Percentiles rank a stretch among this genome's conserved stretches.
phyloP scores from a whole-genome alignment of 2,888 invertebrate species.

The Ellobium chinense region DNA sequence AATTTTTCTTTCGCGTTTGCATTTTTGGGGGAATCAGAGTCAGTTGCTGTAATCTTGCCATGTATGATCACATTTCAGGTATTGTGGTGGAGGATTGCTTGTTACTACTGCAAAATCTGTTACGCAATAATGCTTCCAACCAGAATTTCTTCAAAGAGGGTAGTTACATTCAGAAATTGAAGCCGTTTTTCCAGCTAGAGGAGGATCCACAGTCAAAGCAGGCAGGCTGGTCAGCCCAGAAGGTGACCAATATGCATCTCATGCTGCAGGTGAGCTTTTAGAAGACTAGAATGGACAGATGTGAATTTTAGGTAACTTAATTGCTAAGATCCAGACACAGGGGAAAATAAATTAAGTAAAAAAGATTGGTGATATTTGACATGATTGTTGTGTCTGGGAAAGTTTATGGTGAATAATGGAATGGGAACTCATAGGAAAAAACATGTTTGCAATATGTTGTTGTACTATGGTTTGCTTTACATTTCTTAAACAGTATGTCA shows the following conservation, averaged over 20 bases:
- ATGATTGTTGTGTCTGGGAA: background rate
- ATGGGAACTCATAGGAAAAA: background rate
- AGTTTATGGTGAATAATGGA: background rate
- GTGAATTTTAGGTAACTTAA: too few relatives aligned
- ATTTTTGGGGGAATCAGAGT: too few relatives aligned
- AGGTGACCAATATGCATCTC: constrained; percentile 95
- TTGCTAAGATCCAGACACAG: too few relatives aligned
- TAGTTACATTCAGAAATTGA: constrained; percentile 93
- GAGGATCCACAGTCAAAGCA: constrained; percentile 60
- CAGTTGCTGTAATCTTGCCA: too few relatives aligned
- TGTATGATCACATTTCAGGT: constrained; percentile 69
- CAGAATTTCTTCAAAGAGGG: constrained; percentile 99
- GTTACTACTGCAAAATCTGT: constrained; percentile 92
- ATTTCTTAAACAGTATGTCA: too few relatives aligned
- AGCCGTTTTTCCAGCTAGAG: constrained; percentile 88
- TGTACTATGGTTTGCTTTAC: too few relatives aligned
- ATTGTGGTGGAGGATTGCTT: constrained; percentile 99
- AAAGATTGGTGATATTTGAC: too few relatives aligned
- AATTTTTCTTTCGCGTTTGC: too few relatives aligned
- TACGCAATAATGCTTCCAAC: constrained; percentile 97
- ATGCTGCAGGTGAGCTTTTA: constrained; percentile 87
- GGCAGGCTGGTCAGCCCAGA: constrained; percentile 93
- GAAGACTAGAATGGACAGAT: background rate
- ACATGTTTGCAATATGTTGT: too few relatives aligned
- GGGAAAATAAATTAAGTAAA: too few relatives aligned